Conservation (phyloP, 30 jellyfish, hydroid and myxozoan species). For the Clytia hemisphaerica region DNA sequence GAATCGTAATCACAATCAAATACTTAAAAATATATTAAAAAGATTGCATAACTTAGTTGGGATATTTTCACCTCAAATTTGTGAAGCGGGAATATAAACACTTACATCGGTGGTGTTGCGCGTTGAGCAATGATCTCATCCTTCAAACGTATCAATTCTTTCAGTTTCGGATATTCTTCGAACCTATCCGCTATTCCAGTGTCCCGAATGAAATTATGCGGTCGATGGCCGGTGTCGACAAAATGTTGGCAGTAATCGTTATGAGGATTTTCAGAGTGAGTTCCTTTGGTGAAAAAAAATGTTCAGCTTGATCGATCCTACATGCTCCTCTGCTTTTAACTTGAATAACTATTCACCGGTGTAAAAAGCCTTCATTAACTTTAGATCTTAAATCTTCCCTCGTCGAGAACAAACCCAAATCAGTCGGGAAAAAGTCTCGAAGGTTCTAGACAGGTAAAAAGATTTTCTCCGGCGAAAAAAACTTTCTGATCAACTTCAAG, state of each 20-base stretch:
- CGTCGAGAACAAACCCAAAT: no score
- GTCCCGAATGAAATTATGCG: conserved; percentile 87
- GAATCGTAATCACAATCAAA: no score
- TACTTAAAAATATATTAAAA: no score
- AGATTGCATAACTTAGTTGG: no score
- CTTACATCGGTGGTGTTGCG: conserved; percentile 94
- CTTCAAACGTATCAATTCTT: conserved; percentile 81
- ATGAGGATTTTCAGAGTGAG: conserved; percentile 80
- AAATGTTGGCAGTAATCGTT: conserved; percentile 91
- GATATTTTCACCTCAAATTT: no score
- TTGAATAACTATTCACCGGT: neutral
- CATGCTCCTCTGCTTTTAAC: neutral
- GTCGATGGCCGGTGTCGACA: conserved; percentile 83
- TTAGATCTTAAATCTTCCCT: neutral
- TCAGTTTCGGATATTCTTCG: conserved; percentile 85
- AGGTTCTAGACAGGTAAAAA: no score
- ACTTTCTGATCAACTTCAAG: no score
- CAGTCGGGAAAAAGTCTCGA: no score
- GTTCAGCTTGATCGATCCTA: neutral
- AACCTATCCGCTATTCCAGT: conserved; percentile 81
- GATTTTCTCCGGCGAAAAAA: no score
- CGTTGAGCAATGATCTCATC: conserved; percentile 79
- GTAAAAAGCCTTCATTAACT: no score
- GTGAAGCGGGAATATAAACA: neutral
- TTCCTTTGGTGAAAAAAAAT: no score